These are phyloP conservation scores for Idris sp. DNA, from an alignment of 1,140 invertebrate genomes.

Conservation along the genomic window DNA sequence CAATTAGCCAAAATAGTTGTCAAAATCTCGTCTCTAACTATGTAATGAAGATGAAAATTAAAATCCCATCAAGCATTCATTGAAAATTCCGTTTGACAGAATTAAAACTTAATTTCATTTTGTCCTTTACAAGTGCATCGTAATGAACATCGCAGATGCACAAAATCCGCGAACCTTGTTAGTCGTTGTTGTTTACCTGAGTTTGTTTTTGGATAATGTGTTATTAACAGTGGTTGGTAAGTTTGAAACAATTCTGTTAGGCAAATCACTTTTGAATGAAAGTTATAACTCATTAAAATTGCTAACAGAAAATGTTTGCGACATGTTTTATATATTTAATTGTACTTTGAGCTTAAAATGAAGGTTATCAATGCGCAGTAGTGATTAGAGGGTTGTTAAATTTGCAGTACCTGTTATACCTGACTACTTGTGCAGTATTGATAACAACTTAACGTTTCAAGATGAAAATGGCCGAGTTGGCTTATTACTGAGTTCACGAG, in stretches of 20 bases:
- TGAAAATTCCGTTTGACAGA: background rate
- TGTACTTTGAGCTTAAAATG: too few species aligned
- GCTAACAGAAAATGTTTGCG: too few species aligned
- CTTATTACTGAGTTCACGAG: constrained; percentile 90
- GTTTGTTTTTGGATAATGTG: constrained; percentile 86
- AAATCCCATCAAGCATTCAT: background rate
- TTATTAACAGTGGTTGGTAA: constrained; percentile 88
- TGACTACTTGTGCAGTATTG: constrained; percentile 84
- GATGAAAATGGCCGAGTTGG: constrained; percentile 88
- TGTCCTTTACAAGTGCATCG: constrained; percentile 2
- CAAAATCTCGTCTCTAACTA: too few species aligned
- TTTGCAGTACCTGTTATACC: constrained; percentile 91
- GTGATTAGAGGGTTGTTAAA: too few species aligned
- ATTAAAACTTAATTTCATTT: background rate
- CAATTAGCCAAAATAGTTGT: too few species aligned
- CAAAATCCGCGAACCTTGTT: constrained; percentile 72
- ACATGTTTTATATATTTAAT: too few species aligned
- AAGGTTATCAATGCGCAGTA: too few species aligned
- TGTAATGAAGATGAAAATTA: too few species aligned
- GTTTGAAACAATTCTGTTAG: constrained; percentile 62
- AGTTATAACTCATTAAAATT: too few species aligned
- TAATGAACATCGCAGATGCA: constrained; percentile 41
- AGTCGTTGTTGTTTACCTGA: constrained; percentile 82
- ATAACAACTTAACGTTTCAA: constrained; percentile 76
- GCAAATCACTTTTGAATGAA: constrained; percentile 1